phyloP scores from a whole-genome alignment of 2,113 vertebrate genomes.

The Podarcis cretensis region DNA sequence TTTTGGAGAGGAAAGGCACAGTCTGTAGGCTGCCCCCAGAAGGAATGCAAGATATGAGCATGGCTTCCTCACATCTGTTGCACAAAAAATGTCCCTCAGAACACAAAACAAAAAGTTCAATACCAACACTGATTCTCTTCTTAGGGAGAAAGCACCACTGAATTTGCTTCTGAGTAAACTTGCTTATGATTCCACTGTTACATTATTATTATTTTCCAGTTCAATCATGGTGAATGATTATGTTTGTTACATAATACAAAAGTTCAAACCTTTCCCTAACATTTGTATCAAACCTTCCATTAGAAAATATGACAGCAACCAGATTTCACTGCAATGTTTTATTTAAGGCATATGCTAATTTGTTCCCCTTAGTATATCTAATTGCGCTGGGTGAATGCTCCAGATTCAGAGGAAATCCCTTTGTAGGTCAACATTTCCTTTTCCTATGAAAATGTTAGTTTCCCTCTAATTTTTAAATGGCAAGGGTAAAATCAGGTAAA shows the following conservation, averaged over 20 bases:
- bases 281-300: background rate
- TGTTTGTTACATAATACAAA: background rate
- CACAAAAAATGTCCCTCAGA: background rate
- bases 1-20: background rate
- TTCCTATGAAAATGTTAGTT: conserved; percentile 6
- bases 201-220: background rate
- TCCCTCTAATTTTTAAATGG: conserved; percentile 9
- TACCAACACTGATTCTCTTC: background rate
- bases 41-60: background rate
- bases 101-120: background rate
- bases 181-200: background rate
- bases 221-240: background rate
- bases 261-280: background rate
- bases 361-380: background rate
- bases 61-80: background rate
- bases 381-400: background rate
- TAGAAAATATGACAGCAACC: background rate
- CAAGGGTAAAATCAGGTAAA: background rate
- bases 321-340: conserved; percentile 7
- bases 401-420: conserved; percentile 2
- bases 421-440: conserved; percentile 7
- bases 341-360: conserved; percentile 20
- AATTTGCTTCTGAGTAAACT: background rate
- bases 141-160: background rate
- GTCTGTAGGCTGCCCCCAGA: background rate